Evolutionary conservation across 2,113 vertebrate species (phyloP).

Genomic region (Psittacula cyanocephala): DNA sequence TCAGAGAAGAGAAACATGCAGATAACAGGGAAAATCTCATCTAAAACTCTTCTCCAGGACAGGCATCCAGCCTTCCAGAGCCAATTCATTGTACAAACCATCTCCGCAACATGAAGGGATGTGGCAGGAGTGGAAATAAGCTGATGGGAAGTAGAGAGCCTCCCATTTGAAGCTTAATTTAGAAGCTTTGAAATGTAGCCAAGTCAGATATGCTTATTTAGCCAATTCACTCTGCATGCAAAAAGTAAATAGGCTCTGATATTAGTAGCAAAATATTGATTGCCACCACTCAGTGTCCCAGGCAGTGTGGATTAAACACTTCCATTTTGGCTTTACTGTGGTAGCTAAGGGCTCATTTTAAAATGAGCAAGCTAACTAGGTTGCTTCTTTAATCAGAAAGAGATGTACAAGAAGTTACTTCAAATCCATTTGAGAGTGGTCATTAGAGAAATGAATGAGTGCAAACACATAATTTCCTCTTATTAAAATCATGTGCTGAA

Average conservation of each 20-base stretch:
- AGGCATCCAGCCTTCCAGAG: not conserved
- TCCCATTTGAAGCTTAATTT: not conserved
- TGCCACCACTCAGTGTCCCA: not conserved
- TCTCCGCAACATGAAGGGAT: not conserved
- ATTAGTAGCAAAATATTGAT: conserved; percentile 23
- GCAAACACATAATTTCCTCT: not conserved
- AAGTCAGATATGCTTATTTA: not conserved
- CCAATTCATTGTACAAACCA: not conserved
- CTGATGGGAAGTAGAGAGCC: not conserved
- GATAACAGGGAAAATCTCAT: not conserved
- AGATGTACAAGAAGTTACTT: not conserved
- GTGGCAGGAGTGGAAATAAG: not conserved
- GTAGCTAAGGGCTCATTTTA: not conserved
- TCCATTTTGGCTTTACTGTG: not conserved
- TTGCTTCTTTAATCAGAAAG: not conserved
- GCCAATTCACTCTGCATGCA: not conserved
- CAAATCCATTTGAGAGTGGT: not conserved
- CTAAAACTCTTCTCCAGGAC: not conserved
- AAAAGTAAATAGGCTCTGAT: not conserved
- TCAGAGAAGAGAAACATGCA: not conserved
- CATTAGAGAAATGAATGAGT: not conserved
- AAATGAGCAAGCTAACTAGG: not conserved
- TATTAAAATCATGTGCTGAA: not conserved
- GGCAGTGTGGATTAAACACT: not conserved
- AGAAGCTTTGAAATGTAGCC: not conserved